These are phyloP conservation scores for Hypselothyrea guttata DNA, from an alignment of 2,888 invertebrate species.

Conservation along the genomic window DNA sequence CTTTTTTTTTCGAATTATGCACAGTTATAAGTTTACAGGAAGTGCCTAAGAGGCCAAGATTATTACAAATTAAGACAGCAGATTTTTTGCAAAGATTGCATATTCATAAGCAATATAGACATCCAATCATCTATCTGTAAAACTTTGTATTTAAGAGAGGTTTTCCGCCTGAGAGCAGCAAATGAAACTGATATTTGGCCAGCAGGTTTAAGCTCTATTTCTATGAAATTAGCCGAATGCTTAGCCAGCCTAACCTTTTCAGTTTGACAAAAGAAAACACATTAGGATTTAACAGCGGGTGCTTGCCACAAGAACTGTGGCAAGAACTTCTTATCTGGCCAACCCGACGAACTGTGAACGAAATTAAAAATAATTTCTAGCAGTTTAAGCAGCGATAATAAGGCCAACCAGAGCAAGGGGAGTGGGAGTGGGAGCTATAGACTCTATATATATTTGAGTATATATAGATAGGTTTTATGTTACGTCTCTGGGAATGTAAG, in stretches of 20 bases:
- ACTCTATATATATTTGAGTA: background rate
- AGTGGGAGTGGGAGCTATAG: background rate
- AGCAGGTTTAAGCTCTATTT: too few species aligned
- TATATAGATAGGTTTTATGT: constrained; percentile 21
- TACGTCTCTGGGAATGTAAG: constrained; percentile 4
- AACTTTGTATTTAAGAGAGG: too few species aligned
- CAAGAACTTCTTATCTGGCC: background rate
- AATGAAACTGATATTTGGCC: too few species aligned
- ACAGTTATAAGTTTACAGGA: background rate
- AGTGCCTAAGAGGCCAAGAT: too few species aligned
- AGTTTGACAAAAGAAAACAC: background rate
- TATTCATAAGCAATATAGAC: too few species aligned
- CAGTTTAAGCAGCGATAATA: constrained; percentile 20
- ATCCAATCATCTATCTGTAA: too few species aligned
- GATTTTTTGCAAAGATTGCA: too few species aligned
- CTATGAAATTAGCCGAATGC: too few species aligned
- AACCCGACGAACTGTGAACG: constrained; percentile 44
- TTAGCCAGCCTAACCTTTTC: too few species aligned
- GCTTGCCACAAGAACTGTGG: background rate
- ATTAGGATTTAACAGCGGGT: background rate
- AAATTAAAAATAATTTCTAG: constrained; percentile 52
- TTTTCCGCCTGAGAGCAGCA: too few species aligned
- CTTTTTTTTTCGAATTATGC: background rate
- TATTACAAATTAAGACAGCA: too few species aligned
- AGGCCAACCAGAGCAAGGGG: background rate